phyloP scores from a whole-genome alignment of 2,113 vertebrate species.

The Paraplagusia blochii region DNA sequence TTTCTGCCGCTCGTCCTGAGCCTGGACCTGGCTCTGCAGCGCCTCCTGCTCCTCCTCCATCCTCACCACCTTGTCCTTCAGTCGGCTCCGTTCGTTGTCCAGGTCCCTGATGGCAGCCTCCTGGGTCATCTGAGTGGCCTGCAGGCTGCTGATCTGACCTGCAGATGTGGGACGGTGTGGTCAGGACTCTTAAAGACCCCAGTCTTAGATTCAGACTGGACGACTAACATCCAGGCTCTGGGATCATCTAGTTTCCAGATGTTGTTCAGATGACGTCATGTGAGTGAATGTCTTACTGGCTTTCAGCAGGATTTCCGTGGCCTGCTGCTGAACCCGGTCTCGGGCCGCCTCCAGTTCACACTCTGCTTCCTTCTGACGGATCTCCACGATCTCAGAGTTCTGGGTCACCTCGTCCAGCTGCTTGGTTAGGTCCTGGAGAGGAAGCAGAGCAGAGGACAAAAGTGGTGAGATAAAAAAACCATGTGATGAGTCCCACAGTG shows the following conservation, averaged over 20 bases:
- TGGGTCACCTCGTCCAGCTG: slow-evolving; percentile 95
- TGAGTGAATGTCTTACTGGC: slow-evolving; percentile 94
- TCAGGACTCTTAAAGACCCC: too few species aligned
- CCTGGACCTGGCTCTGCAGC: slow-evolving; percentile 86
- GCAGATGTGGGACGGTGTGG: slow-evolving; percentile 4
- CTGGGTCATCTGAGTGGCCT: slow-evolving; percentile 96
- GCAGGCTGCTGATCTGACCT: slow-evolving; percentile 98
- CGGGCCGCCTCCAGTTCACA: slow-evolving; percentile 91
- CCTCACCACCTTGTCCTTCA: slow-evolving; percentile 88
- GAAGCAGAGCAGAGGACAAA: slow-evolving; percentile 1
- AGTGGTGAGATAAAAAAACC: background rate
- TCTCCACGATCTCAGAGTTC: slow-evolving; percentile 89
- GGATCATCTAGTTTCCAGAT: too few species aligned
- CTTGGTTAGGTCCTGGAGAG: slow-evolving; percentile 86
- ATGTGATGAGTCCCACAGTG: too few species aligned
- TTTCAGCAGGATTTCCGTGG: slow-evolving; percentile 96
- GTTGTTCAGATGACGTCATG: too few species aligned
- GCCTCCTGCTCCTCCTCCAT: slow-evolving; percentile 91
- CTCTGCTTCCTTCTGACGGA: slow-evolving; percentile 94
- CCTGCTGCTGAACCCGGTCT: slow-evolving; percentile 93
- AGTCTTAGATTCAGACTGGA: too few species aligned
- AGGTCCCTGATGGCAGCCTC: slow-evolving; percentile 95
- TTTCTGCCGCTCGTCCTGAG: slow-evolving; percentile 88
- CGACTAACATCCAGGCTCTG: too few species aligned
- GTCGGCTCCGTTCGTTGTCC: slow-evolving; percentile 91